phyloP scores from a whole-genome alignment of 1,140 invertebrate species.

The Mizuhopecten yessoensis region DNA sequence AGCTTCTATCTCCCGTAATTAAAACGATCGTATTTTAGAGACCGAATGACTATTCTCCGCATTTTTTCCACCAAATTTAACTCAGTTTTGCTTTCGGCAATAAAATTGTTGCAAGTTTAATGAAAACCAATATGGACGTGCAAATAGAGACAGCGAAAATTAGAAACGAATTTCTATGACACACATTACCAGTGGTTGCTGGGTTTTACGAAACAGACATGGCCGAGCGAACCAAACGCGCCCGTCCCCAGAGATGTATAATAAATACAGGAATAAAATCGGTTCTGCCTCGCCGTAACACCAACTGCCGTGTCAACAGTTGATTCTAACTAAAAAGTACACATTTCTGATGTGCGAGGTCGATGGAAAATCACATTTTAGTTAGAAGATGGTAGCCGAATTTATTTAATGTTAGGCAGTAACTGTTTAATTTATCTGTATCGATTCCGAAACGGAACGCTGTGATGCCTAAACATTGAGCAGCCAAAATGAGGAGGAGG shows the following conservation, averaged over 20 bases:
- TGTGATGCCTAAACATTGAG: background rate
- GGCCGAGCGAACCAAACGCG: conserved; percentile 14
- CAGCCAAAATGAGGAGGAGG: background rate
- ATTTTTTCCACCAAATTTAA: conserved; percentile 39
- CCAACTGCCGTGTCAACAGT: background rate
- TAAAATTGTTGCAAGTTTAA: conserved; percentile 39
- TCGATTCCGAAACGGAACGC: background rate
- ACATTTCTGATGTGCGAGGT: conserved; percentile 23
- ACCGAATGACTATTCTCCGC: conserved; percentile 8
- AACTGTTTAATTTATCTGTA: background rate
- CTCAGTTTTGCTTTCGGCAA: conserved; percentile 19
- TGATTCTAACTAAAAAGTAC: conserved; percentile 4
- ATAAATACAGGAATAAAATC: background rate
- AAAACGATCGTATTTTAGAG: conserved; percentile 28
- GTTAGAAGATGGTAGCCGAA: background rate
- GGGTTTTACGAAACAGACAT: background rate
- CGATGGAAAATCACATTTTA: conserved; percentile 7
- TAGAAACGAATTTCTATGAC: conserved; percentile 26
- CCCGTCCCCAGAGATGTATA: background rate
- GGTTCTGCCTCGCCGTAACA: background rate
- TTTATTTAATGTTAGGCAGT: background rate
- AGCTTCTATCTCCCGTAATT: background rate
- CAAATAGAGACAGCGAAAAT: conserved; percentile 28
- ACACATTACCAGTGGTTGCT: background rate
- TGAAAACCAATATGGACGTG: conserved; percentile 38